Conservation (phyloP, 1,140 invertebrate genomes). For the Latrodectus geometricus region DNA sequence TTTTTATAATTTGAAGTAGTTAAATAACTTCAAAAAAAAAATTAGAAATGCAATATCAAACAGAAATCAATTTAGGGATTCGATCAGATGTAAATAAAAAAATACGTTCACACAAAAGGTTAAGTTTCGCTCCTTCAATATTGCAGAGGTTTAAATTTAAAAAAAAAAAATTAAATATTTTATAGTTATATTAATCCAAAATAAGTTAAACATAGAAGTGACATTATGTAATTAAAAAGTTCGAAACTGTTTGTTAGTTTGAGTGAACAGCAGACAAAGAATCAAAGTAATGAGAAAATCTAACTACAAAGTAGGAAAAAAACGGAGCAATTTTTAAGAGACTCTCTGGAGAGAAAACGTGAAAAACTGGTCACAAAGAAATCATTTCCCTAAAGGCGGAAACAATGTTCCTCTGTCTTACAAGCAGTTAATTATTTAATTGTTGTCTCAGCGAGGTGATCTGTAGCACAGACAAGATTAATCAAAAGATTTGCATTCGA, state of each 20-base stretch:
- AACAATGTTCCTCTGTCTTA: constrained; percentile 58
- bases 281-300: constrained; percentile 53
- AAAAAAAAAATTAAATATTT: no score
- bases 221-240: constrained; percentile 33
- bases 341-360: constrained; percentile 19
- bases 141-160: no score
- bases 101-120: no score
- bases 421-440: constrained; percentile 61
- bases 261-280: constrained; percentile 23
- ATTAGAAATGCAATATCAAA: no score
- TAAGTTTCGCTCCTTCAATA: no score
- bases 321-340: constrained; percentile 22
- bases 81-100: no score
- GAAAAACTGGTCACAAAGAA: constrained; percentile 51
- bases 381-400: constrained; percentile 23
- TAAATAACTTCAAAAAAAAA: no score
- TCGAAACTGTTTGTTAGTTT: constrained; percentile 43
- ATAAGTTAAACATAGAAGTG: not conserved
- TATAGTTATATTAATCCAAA: not conserved
- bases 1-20: no score
- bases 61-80: no score
- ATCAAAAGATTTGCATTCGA: constrained; percentile 62
- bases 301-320: constrained; percentile 29
- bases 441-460: constrained; percentile 59
- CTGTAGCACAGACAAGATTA: constrained; percentile 58